Conservation (phyloP, 2,797 vertebrate genomes). For the Notolabrus celidotus region DNA sequence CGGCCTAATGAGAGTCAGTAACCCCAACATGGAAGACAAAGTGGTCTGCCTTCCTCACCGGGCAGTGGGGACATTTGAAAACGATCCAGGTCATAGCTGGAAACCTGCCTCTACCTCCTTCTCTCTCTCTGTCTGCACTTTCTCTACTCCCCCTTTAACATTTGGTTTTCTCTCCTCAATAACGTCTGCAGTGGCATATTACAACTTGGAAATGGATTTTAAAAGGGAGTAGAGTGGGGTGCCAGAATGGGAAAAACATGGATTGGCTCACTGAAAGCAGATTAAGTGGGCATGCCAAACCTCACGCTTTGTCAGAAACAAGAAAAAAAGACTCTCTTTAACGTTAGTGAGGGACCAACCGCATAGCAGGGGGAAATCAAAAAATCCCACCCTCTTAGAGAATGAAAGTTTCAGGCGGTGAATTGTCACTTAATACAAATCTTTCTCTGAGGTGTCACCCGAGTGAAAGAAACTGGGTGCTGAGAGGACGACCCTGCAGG, state of each 20-base stretch:
- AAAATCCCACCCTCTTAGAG: conserved; percentile 69
- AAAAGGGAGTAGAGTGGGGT: conserved; percentile 73
- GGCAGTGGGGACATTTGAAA: conserved; percentile 63
- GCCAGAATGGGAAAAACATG: conserved; percentile 85
- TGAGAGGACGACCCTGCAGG: conserved; percentile 58
- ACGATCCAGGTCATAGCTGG: conserved; percentile 58
- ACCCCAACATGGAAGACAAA: conserved; percentile 73
- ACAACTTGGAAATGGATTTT: conserved; percentile 84
- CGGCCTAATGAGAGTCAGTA: conserved; percentile 77
- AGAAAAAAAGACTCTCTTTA: conserved; percentile 74
- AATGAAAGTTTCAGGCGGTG: conserved; percentile 72
- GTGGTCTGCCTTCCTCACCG: conserved; percentile 69
- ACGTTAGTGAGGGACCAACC: conserved; percentile 81
- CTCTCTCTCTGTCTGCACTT: conserved; percentile 46
- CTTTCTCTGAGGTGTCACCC: conserved; percentile 45
- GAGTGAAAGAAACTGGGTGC: conserved; percentile 33
- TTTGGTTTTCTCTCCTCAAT: conserved; percentile 74
- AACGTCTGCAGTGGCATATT: conserved; percentile 78
- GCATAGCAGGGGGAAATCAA: conserved; percentile 66
- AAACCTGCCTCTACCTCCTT: conserved; percentile 52
- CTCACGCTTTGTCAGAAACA: conserved; percentile 83
- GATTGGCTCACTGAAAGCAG: conserved; percentile 79
- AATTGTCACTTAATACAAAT: conserved; percentile 74
- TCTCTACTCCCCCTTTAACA: conserved; percentile 52
- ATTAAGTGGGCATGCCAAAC: conserved; percentile 81